Evolutionary conservation across 2,797 vertebrate species (phyloP).

Genomic region (Mus spretus): DNA sequence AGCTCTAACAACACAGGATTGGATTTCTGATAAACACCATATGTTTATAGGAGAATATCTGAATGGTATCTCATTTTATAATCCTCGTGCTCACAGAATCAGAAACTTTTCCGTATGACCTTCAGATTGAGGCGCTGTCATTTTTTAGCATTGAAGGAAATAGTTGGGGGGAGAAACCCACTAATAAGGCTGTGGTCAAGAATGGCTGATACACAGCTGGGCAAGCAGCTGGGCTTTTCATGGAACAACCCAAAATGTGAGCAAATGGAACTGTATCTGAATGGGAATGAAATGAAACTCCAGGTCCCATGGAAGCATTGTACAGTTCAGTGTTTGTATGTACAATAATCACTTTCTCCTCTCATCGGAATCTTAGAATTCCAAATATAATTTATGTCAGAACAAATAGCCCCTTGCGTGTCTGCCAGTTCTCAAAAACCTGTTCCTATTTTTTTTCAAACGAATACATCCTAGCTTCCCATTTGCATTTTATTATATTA

Average conservation of each 20-base stretch:
- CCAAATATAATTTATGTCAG: slow-evolving; percentile 67
- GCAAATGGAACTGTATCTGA: slow-evolving; percentile 67
- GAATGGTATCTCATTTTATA: slow-evolving; percentile 54
- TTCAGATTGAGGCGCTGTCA: slow-evolving; percentile 53
- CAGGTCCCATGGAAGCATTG: slow-evolving; percentile 24
- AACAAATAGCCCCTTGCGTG: slow-evolving; percentile 60
- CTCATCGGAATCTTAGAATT: slow-evolving; percentile 61
- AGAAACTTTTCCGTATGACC: slow-evolving; percentile 53
- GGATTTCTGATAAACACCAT: slow-evolving; percentile 73
- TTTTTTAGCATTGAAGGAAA: slow-evolving; percentile 72
- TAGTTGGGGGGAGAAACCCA: slow-evolving; percentile 10
- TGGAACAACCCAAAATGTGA: slow-evolving; percentile 60
- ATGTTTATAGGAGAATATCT: slow-evolving; percentile 72
- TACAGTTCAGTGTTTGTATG: slow-evolving; percentile 13
- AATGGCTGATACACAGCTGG: slow-evolving; percentile 75
- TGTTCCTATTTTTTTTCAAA: slow-evolving; percentile 42
- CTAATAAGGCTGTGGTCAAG: slow-evolving; percentile 55
- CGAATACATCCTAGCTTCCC: slow-evolving; percentile 23
- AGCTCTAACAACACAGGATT: slow-evolving; percentile 73
- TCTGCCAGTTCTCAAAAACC: slow-evolving; percentile 46
- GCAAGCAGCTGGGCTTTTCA: slow-evolving; percentile 79
- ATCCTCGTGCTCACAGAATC: slow-evolving; percentile 51
- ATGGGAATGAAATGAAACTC: slow-evolving; percentile 65
- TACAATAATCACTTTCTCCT: slow-evolving; percentile 48
- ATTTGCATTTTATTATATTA: slow-evolving; percentile 24